Percentiles rank a stretch among this genome's conserved stretches.
Evolutionary conservation across 92 coral and sea anemone species (phyloP).

Genomic region (Zoanthus sociatus): DNA sequence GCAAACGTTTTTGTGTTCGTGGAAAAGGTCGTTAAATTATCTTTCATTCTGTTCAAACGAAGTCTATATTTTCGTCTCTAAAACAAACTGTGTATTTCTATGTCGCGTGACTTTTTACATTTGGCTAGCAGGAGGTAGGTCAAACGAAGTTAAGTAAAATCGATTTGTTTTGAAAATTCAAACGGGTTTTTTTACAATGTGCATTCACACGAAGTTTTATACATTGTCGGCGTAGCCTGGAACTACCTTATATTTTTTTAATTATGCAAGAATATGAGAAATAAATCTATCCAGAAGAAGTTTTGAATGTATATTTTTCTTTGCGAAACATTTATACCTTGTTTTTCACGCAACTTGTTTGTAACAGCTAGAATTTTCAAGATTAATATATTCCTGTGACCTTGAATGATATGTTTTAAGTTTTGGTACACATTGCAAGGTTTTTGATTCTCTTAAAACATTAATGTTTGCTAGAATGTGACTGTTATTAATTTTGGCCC

Average conservation of each 20-base stretch:
- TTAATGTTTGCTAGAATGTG: constrained; percentile 35
- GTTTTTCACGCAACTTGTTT: constrained; percentile 8
- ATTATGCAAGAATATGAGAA: not conserved
- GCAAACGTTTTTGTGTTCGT: constrained; percentile 19
- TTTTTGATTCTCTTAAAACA: constrained; percentile 38
- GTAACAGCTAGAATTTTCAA: constrained; percentile 26
- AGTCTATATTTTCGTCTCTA: not conserved
- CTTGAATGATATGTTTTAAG: not conserved
- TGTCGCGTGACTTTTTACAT: constrained; percentile 46
- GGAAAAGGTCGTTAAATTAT: not conserved
- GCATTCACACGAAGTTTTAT: too few relatives aligned
- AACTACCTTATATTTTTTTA: too few relatives aligned
- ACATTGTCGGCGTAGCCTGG: too few relatives aligned
- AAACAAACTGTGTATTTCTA: not conserved
- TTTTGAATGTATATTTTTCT: not conserved
- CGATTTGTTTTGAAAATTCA: not conserved
- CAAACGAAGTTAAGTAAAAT: not conserved
- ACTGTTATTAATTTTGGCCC: constrained; percentile 22
- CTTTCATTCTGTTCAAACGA: not conserved
- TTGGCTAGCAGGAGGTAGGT: constrained; percentile 26
- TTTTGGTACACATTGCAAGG: constrained; percentile 3
- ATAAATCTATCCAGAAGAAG: not conserved
- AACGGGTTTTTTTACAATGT: not conserved
- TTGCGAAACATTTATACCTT: constrained; percentile 11
- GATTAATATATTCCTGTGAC: constrained; percentile 44